Conservation (phyloP, 2,888 invertebrate species). For the Hyalella azteca region DNA sequence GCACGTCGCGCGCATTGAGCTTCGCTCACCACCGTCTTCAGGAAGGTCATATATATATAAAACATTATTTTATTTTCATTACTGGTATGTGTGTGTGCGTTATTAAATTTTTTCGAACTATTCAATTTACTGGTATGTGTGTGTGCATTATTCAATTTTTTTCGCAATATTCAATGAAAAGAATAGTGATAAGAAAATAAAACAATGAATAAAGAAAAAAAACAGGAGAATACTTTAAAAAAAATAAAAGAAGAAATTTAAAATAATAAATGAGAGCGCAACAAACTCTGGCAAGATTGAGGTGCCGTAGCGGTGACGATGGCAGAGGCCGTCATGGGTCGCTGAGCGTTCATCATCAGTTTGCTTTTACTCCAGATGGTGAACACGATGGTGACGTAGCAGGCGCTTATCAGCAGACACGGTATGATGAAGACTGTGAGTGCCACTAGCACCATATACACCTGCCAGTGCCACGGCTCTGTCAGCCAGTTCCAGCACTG, state of each 20-base stretch:
- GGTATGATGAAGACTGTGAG: constrained; percentile 83
- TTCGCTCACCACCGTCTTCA: constrained; percentile 13
- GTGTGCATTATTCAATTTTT: too few relatives aligned
- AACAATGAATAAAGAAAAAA: too few relatives aligned
- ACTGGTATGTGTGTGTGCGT: too few relatives aligned
- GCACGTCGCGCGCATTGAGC: neutral
- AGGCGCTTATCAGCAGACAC: constrained; percentile 84
- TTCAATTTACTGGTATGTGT: too few relatives aligned
- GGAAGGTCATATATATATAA: too few relatives aligned
- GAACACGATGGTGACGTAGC: constrained; percentile 87
- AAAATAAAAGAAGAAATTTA: too few relatives aligned
- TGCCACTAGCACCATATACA: constrained; percentile 86
- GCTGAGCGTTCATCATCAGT: constrained; percentile 61
- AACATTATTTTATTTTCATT: too few relatives aligned
- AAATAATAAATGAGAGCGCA: too few relatives aligned
- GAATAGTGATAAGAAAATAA: too few relatives aligned
- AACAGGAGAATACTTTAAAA: too few relatives aligned
- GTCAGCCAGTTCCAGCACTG: constrained; percentile 91
- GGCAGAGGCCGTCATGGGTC: constrained; percentile 8
- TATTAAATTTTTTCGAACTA: too few relatives aligned
- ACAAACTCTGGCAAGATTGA: constrained; percentile 19
- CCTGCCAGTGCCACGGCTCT: constrained; percentile 78
- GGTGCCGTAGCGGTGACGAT: constrained; percentile 10
- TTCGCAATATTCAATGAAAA: too few relatives aligned
- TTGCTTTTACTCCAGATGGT: constrained; percentile 90